Evolutionary conservation across 2,888 invertebrate genomes (phyloP).

Genomic region (Microdon myrmicae): DNA sequence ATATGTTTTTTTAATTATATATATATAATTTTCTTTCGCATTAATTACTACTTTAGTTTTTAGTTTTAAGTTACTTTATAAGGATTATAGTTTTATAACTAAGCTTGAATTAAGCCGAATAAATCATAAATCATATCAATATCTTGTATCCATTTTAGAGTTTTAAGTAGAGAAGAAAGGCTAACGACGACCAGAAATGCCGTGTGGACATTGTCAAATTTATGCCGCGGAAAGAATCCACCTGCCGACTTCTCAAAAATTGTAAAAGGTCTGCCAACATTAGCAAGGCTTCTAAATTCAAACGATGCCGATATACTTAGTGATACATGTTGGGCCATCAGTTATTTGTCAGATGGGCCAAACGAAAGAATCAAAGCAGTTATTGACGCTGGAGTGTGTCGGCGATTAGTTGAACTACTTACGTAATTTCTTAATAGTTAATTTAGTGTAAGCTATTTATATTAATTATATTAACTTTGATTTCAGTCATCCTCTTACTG

Average conservation of each 20-base stretch:
- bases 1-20: too few species aligned
- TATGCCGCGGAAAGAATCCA: slow-evolving; percentile 97
- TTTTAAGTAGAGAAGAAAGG: slow-evolving; percentile 82
- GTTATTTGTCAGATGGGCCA: slow-evolving; percentile 95
- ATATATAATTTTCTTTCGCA: background rate
- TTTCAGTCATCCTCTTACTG: slow-evolving; percentile 80
- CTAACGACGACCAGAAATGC: slow-evolving; percentile 94
- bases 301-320: slow-evolving; percentile 89
- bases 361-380: slow-evolving; percentile 98
- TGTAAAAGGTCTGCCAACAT: slow-evolving; percentile 81
- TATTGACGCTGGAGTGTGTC: slow-evolving; percentile 93
- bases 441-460: background rate
- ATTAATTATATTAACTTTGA: background rate
- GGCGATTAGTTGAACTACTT: slow-evolving; percentile 75
- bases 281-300: slow-evolving; percentile 88
- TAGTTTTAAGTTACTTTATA: too few species aligned
- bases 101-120: background rate
- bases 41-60: too few species aligned
- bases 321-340: slow-evolving; percentile 97
- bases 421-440: slow-evolving; percentile 66
- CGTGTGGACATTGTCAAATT: slow-evolving; percentile 98
- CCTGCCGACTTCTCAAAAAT: slow-evolving; percentile 84
- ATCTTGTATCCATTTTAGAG: slow-evolving; percentile 67
- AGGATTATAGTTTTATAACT: too few species aligned
- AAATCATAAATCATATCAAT: slow-evolving; percentile 2